Evolutionary conservation across 2,888 invertebrate genomes (phyloP).

Genomic region (Thymelicus sylvestris): DNA sequence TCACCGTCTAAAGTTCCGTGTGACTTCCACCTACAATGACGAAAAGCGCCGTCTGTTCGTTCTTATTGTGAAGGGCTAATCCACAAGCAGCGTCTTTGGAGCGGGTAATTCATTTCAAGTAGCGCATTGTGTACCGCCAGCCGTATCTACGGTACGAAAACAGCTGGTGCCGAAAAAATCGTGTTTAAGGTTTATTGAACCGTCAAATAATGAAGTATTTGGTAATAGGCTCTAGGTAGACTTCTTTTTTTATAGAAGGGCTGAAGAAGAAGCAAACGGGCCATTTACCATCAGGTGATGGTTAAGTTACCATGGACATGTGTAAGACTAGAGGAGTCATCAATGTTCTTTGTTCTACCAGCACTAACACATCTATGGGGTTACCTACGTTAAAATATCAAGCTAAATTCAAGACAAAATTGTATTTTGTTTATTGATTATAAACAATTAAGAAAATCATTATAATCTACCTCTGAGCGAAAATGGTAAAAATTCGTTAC

Average conservation of each 20-base stretch:
- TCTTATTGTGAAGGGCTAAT: conserved; percentile 73
- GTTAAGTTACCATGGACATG: no score
- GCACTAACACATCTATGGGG: no score
- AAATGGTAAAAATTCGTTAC: no score
- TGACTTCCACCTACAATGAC: conserved; percentile 47
- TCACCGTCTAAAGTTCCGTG: neutral
- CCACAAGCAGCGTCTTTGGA: conserved; percentile 61
- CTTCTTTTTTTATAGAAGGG: neutral
- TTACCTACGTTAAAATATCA: no score
- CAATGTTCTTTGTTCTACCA: no score
- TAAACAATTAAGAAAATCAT: no score
- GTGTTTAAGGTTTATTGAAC: conserved; percentile 35
- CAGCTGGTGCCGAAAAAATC: conserved; percentile 56
- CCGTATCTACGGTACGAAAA: conserved; percentile 50
- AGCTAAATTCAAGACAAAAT: no score
- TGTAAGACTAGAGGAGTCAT: no score
- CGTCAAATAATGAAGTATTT: conserved; percentile 20
- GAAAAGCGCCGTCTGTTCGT: conserved; percentile 58
- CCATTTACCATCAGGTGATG: no score
- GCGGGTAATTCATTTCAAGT: conserved; percentile 75
- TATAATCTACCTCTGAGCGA: no score
- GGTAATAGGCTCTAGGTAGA: neutral
- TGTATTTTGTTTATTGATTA: no score
- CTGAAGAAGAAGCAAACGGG: no score
- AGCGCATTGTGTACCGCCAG: conserved; percentile 58